These are phyloP conservation scores for Amphilophus citrinellus DNA, from an alignment of 2,113 vertebrate genomes.

Conservation along the genomic window DNA sequence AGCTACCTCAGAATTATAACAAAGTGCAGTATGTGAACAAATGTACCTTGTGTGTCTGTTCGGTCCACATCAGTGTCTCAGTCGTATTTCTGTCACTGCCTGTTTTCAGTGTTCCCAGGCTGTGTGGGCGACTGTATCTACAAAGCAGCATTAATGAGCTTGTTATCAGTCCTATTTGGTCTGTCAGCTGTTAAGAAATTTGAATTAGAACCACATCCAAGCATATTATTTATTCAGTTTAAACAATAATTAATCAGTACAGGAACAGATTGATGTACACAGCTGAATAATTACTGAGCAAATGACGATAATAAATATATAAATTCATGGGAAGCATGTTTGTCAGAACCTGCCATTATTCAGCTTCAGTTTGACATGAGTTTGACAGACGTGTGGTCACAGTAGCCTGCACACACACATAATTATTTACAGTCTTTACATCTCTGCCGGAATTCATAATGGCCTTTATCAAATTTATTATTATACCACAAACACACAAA, in stretches of 20 bases:
- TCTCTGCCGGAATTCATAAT: not conserved
- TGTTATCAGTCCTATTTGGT: conserved; percentile 51
- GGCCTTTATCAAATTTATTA: conserved; percentile 3
- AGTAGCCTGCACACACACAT: not conserved
- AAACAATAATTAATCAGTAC: conserved; percentile 63
- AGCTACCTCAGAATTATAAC: not conserved
- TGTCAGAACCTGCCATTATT: conserved; percentile 17
- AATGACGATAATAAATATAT: conserved; percentile 11
- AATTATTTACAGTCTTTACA: not conserved
- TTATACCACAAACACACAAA: not conserved
- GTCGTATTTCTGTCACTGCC: not conserved
- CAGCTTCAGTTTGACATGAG: not conserved
- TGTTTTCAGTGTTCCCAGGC: conserved; percentile 14
- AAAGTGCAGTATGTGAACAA: not conserved
- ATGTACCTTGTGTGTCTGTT: not conserved
- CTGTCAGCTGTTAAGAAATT: conserved; percentile 50
- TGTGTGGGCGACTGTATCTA: conserved; percentile 24
- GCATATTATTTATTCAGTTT: conserved; percentile 46
- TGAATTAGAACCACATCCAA: conserved; percentile 51
- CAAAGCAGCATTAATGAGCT: conserved; percentile 52
- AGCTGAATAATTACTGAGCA: conserved; percentile 48
- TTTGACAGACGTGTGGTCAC: not conserved
- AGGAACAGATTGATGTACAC: conserved; percentile 62
- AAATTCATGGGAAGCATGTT: conserved; percentile 7
- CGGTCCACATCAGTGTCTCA: not conserved